phyloP scores from a whole-genome alignment of 2,888 invertebrate genomes.

The Julus scanicus region DNA sequence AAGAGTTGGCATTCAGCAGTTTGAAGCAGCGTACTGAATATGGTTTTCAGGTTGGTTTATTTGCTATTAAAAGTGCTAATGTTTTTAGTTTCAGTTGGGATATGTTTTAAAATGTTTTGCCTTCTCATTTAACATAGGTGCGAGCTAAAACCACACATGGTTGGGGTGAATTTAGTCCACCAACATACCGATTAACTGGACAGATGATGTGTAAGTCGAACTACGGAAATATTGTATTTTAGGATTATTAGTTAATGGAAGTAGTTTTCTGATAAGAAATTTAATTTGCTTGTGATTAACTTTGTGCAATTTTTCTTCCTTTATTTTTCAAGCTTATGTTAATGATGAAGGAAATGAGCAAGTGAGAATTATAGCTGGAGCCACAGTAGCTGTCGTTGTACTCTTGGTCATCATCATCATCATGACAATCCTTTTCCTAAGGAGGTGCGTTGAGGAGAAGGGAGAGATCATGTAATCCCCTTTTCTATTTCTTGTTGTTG shows the following conservation, averaged over 20 bases:
- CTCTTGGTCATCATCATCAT: constrained; percentile 86
- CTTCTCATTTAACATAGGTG: constrained; percentile 69
- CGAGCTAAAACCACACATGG: constrained; percentile 92
- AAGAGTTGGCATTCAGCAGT: constrained; percentile 69
- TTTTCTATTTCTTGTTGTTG: constrained; percentile 51
- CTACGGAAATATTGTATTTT: neutral
- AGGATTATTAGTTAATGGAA: neutral
- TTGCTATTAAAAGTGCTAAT: neutral
- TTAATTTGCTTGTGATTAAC: neutral
- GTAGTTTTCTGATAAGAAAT: constrained; percentile 38
- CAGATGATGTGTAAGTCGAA: constrained; percentile 73
- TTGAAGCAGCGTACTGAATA: constrained; percentile 89
- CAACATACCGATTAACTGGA: constrained; percentile 80
- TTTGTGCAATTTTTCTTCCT: no score
- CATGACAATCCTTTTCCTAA: constrained; percentile 87
- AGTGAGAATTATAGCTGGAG: constrained; percentile 88
- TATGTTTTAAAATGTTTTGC: neutral
- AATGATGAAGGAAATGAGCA: constrained; percentile 87
- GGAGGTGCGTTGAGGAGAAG: constrained; percentile 71
- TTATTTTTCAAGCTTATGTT: constrained; percentile 63
- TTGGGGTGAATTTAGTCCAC: constrained; percentile 91
- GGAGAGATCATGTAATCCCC: constrained; percentile 57
- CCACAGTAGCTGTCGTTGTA: constrained; percentile 90
- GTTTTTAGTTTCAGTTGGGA: neutral
- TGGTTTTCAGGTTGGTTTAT: constrained; percentile 76